Evolutionary conservation across 2,113 vertebrate genomes (phyloP), one percentile per base, ranked within the genome.

Genomic region (Glaucidium brasilianum): DNA sequence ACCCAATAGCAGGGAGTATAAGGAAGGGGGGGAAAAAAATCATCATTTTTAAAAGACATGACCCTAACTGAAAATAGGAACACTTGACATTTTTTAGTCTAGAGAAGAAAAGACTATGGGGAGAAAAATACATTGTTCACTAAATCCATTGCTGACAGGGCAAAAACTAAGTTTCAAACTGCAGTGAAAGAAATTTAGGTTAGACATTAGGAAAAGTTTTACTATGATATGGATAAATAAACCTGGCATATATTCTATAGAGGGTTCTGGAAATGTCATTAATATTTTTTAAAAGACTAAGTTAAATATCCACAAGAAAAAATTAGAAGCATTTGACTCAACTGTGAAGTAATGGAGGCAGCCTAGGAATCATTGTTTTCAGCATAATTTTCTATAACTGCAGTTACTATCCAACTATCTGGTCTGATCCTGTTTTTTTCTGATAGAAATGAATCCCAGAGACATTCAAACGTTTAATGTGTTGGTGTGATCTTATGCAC

Each of bases 401-500:
- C 39, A 89, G 64, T 78, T 80, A 78, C 60, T 75, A 67, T 35
- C 21, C 64, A 80, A 58, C 7, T 94, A 89, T 6, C 72, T 95
- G 34, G 87, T 92, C 47, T 52, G 56, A 75, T 84, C 23, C 25
- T 47, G 0, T 19, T 71, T 87, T 90, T 91, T 78, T 20, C 66
- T 41, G 16, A 72, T 41, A 78, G 32, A 85, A 87, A 50, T 67
- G 17, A 94, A 91, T 91, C 53, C 43, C 84, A 87, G n/a, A 71
- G 76, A 85, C 37, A 87, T 72, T 96, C 59, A 79, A 85, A 60
- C 86, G 88, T 88, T 67, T 52, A 72, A 82, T 62, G 50, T 76
- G 43, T 53, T 90, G 85, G 41, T 83, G 72, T 76, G 58, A 93
- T 78, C 68, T 85, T 58, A 75, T 3, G 30, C 74, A 90, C 62